These are phyloP conservation scores for Ostrea edulis DNA, from an alignment of 1,140 invertebrate genomes.

Conservation along the genomic window DNA sequence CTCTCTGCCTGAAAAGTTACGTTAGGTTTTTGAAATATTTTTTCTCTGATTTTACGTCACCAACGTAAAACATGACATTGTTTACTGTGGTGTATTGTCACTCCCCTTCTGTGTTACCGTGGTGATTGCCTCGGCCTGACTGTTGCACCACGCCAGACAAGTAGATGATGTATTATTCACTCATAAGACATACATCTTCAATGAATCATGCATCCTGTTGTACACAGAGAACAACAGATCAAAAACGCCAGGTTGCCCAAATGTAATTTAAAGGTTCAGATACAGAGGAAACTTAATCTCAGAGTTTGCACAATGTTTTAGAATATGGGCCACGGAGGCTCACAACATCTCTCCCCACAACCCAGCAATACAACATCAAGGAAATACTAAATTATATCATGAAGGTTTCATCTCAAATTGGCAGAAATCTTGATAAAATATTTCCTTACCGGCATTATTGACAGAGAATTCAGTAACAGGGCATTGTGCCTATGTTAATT, in stretches of 20 bases:
- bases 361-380: not conserved
- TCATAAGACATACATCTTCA: slow-evolving; percentile 15
- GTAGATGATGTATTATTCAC: not conserved
- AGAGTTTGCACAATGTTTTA: not conserved
- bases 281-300: not conserved
- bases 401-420: not conserved
- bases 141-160: slow-evolving; percentile 1
- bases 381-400: not conserved
- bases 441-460: not conserved
- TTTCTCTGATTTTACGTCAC: not conserved
- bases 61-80: not conserved
- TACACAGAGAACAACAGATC: slow-evolving; percentile 19
- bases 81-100: not conserved
- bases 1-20: not conserved
- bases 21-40: not conserved
- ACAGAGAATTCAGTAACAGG: not conserved
- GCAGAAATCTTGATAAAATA: not conserved
- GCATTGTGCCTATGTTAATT: not conserved
- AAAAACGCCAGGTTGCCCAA: slow-evolving; percentile 30
- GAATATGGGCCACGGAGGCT: not conserved
- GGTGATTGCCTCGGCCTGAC: not conserved
- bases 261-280: slow-evolving; percentile 37
- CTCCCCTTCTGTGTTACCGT: not conserved
- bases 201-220: slow-evolving; percentile 31
- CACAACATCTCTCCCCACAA: not conserved